Evolutionary conservation across 2,113 vertebrate species (phyloP).

Genomic region (Edolisoma coerulescens): DNA sequence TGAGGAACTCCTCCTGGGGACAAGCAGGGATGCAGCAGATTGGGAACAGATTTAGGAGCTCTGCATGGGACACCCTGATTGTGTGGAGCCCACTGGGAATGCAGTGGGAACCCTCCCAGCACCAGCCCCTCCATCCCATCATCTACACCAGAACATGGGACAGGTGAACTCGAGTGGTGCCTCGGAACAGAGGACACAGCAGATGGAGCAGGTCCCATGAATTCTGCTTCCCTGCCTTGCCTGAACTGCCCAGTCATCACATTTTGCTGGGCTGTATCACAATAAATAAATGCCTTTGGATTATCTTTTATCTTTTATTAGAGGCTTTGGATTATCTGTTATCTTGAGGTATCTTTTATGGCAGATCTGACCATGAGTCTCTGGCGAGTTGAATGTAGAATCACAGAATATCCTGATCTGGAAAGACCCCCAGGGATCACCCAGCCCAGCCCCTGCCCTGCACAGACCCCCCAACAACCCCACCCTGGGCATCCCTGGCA

Average conservation of each 20-base stretch:
- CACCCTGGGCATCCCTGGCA: neutral
- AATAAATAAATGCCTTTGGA: neutral
- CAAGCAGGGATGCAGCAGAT: neutral
- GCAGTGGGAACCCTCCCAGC: neutral
- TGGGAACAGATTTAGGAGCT: neutral
- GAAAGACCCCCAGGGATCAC: accelerated
- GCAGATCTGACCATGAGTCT: neutral
- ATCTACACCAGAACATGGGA: neutral
- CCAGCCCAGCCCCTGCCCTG: neutral
- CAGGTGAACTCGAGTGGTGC: accelerated
- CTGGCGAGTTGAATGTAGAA: neutral
- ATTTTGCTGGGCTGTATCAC: neutral
- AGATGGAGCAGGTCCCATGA: neutral
- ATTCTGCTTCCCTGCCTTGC: neutral
- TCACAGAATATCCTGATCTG: neutral
- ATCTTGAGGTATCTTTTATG: neutral
- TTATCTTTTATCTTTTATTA: neutral
- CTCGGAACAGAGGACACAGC: neutral
- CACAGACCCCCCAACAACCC: neutral
- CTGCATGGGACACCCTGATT: neutral
- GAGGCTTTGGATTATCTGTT: neutral
- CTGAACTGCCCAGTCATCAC: neutral
- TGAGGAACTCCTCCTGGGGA: neutral
- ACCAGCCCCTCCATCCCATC: neutral
- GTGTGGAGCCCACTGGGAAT: neutral